Base-by-base conservation (phyloP, 2,888 invertebrate genomes). In the Torymus texanus region DNA sequence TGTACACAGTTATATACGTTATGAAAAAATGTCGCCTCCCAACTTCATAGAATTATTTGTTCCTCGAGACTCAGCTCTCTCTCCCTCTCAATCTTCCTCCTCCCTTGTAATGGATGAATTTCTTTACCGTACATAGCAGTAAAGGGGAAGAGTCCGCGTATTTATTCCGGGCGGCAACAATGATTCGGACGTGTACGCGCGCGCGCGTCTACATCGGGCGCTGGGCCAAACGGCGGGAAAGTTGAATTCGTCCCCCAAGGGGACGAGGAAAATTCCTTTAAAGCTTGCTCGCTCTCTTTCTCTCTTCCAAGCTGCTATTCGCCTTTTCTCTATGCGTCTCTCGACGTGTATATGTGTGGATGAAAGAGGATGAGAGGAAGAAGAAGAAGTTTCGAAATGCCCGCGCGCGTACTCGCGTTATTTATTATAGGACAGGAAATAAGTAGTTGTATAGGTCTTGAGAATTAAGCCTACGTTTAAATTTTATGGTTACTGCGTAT, bases 101-200 rank as follows among this genome's bases (percentile, higher is more conserved):
- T 68, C 63, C 61, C 70, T 4, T 14, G 67, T 80, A 80, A 80
- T 80, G 79, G 79, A 80, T 80, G 79, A 76, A 80, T 80, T 80
- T 76, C 75, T 63, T 56, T 59, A 75, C 61, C 55, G 62, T 14
- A 51, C 50, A 53, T 41, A 41, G 59, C 67, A 75, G 59, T 58
- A 56, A 67, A 53, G n/a, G 67, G 70, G 41, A 70, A 58, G 56
- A 71, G 62, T 75, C 29, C 29, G 12, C 53, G 59, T 76, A 68
- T 75, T 79, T 76, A 70, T 75, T 62, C n/a, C 53, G 67, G 5
- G 53, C 56, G 53, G 21, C 80, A 77, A 80, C 76, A 76, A 80
- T 80, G 73, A 80, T 73, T 80, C 66, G 79, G 72, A 58, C 41
- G 41, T n/a, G n/a, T n/a, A n/a, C 41, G 41, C 56, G 53, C 55